Evolutionary conservation across 2,113 vertebrate genomes (phyloP).

Genomic region (Tupaia chinensis): DNA sequence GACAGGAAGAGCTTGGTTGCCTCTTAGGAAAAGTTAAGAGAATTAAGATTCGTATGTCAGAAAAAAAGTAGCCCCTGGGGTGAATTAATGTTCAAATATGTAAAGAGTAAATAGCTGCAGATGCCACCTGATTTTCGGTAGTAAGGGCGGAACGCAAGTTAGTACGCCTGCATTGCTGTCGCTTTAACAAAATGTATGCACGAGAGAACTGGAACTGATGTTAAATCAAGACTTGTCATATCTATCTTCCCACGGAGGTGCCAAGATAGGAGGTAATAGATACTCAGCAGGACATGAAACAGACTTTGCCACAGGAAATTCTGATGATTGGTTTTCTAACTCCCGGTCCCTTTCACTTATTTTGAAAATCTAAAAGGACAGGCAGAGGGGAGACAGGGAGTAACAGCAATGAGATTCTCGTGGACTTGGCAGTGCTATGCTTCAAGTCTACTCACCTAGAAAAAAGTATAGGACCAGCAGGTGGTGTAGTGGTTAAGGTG

Average conservation of each 20-base stretch:
- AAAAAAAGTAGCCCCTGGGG: neutral
- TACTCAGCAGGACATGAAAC: neutral
- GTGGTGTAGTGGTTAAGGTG: no score
- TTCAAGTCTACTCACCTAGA: neutral
- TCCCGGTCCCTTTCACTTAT: neutral
- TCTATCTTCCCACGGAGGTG: neutral
- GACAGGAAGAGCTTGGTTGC: neutral
- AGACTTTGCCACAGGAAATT: neutral
- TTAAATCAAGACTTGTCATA: neutral
- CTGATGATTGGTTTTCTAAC: neutral
- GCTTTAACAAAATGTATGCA: neutral
- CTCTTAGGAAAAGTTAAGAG: neutral
- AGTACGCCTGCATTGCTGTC: neutral
- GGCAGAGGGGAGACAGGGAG: neutral
- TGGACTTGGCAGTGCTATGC: fast-evolving
- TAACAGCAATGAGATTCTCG: neutral
- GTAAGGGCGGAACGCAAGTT: neutral
- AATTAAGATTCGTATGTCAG: neutral
- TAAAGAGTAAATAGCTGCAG: neutral
- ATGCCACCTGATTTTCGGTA: slow-evolving; percentile 2
- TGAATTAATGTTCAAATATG: neutral
- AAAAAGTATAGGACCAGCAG: neutral
- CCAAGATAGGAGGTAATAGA: neutral
- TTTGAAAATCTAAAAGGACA: neutral
- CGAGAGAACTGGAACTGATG: neutral